Base-by-base conservation (phyloP, 2,888 invertebrate genomes). In the Polydesmus complanatus region DNA sequence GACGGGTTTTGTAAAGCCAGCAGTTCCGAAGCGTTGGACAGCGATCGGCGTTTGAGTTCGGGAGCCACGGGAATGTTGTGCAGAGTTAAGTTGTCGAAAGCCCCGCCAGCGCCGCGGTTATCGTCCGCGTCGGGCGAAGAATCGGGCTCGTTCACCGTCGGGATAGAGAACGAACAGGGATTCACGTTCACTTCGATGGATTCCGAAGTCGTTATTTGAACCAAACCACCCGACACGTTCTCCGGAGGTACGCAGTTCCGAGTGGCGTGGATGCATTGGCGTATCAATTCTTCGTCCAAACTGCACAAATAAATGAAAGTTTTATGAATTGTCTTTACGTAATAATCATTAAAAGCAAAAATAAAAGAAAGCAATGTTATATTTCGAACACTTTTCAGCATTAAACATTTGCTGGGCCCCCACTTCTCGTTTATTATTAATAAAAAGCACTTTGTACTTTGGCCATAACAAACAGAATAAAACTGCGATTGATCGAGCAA, bases 261-360 rank as follows among this genome's bases (percentile, higher is more conserved):
- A 14, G 37, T 37, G 5, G 37, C 37, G 8, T 5, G 5, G 21
- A 54, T 25, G 54, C 54, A 60, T 23, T 60, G 60, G 1, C 54
- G 21, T 2, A 60, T 47, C 27, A 60, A 48, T 27, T 60, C 60
- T 11, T 60, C 60, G 60, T 60, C 60, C 22, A 60, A 48, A 5
- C 60, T 60, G 53, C n/a, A 37, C 5, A 37, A 37, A 37, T 37
- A 8, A 8, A 37, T 37, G 14, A 37, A 37, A 14, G n/a, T n/a
- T 14, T 37, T 8, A 37, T 37, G 5, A 37, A 37, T 37, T 37
- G 37, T 37, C 37, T 14, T 37, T 37, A n/a, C n/a, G n/a, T n/a
- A n/a, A n/a, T n/a, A n/a, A n/a, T n/a, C n/a, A n/a, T n/a, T n/a
- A n/a, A n/a, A n/a, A n/a, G n/a, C n/a, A n/a, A n/a, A n/a, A n/a